A percentile compares a stretch with the other conserved stretches of the same genome.
Evolutionary conservation across 2,888 invertebrate genomes (phyloP).

Genomic region (Nemurella pictetii): DNA sequence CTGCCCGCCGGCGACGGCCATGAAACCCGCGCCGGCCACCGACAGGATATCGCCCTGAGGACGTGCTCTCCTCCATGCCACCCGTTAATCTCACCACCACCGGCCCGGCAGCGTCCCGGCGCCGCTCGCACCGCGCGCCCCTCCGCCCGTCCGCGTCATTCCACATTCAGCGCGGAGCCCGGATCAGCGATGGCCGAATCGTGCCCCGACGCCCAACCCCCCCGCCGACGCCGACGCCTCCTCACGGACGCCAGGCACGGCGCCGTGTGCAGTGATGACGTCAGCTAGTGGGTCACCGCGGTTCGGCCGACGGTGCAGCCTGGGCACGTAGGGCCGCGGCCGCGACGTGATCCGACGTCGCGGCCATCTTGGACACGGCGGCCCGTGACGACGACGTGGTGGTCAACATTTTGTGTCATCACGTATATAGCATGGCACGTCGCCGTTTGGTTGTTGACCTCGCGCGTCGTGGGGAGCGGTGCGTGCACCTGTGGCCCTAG

Average conservation of each 20-base stretch:
- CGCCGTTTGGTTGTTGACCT: slow-evolving; percentile 21
- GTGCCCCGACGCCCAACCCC: slow-evolving; percentile 35
- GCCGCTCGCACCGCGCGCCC: neutral
- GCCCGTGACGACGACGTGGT: neutral
- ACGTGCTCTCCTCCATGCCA: neutral
- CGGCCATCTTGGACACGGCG: slow-evolving; percentile 21
- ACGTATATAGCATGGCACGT: neutral
- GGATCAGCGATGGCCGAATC: slow-evolving; percentile 39
- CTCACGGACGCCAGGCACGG: slow-evolving; percentile 26
- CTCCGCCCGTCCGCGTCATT: neutral
- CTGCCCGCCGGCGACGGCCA: neutral
- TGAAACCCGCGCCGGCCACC: neutral
- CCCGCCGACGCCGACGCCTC: slow-evolving; percentile 41
- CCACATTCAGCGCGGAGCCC: slow-evolving; percentile 28
- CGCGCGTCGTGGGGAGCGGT: too few relatives aligned
- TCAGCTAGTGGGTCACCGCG: slow-evolving; percentile 19
- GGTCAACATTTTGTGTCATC: neutral
- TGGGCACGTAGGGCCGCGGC: slow-evolving; percentile 5
- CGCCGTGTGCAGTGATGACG: slow-evolving; percentile 23
- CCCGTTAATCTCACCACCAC: neutral
- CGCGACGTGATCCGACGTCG: slow-evolving; percentile 12
- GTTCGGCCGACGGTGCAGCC: slow-evolving; percentile 17
- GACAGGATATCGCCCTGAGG: neutral
- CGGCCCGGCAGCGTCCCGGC: neutral
- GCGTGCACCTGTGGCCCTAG: neutral